phyloP scores from a whole-genome alignment of 2,888 invertebrate genomes.

The Scelioninae gen. 2 region DNA sequence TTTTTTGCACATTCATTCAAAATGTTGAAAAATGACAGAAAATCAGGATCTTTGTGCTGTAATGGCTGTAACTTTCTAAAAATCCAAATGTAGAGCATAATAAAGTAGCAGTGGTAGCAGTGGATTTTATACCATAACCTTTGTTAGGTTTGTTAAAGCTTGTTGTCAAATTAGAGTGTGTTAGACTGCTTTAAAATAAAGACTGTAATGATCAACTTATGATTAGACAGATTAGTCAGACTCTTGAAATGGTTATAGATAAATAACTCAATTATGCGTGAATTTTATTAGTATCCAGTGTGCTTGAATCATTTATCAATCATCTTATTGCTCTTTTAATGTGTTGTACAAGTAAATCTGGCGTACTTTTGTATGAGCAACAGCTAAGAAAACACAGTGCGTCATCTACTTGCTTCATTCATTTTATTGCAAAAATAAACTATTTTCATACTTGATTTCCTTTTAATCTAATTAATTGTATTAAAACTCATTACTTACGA shows the following conservation, averaged over 20 bases:
- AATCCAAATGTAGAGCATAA: conserved; percentile 20
- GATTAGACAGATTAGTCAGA: conserved; percentile 34
- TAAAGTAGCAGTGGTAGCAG: too few relatives aligned
- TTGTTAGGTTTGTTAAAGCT: conserved; percentile 15
- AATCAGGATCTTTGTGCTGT: background rate
- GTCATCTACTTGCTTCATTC: conserved; percentile 16
- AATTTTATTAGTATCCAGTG: conserved; percentile 6
- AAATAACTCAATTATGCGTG: background rate
- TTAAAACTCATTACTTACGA: background rate
- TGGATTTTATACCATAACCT: conserved; percentile 19
- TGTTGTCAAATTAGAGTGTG: too few relatives aligned
- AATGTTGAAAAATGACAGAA: background rate
- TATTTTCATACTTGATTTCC: conserved; percentile 4
- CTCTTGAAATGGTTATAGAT: conserved; percentile 4
- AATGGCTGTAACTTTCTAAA: conserved; percentile 31
- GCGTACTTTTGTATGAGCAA: conserved; percentile 32
- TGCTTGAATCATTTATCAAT: conserved; percentile 1
- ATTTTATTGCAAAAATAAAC: conserved; percentile 9
- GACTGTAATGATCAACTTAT: background rate
- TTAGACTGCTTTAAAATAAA: conserved; percentile 9
- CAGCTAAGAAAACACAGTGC: conserved; percentile 38
- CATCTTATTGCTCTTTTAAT: conserved; percentile 12
- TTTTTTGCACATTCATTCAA: background rate
- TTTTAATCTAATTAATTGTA: conserved; percentile 5
- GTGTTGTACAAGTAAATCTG: conserved; percentile 17